Conservation (phyloP, 2,113 vertebrate species). For the Burhinus bistriatus region DNA sequence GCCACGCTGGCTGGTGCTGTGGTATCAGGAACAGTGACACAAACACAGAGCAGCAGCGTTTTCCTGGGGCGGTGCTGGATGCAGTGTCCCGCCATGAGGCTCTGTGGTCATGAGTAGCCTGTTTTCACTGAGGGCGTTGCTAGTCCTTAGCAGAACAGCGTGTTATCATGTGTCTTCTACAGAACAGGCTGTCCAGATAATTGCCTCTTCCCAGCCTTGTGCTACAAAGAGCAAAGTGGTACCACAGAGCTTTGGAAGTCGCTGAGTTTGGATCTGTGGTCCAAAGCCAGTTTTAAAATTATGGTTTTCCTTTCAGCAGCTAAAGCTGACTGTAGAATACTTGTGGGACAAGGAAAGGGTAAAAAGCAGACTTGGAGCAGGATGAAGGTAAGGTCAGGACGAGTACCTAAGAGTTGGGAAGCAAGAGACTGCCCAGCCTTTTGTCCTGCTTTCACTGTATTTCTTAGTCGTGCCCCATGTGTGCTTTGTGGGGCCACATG, state of each 20-base stretch:
- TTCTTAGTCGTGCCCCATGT: background rate
- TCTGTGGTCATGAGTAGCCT: background rate
- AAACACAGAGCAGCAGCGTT: background rate
- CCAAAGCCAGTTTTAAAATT: slow-evolving; percentile 5
- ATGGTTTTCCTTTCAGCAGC: background rate
- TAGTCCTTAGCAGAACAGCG: background rate
- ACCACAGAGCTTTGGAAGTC: background rate
- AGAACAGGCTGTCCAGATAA: background rate
- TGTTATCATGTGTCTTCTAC: background rate
- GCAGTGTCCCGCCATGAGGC: background rate
- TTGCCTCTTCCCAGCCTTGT: background rate
- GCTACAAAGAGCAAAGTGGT: background rate
- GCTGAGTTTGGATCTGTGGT: background rate
- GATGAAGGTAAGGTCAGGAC: background rate
- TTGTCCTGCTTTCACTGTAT: background rate
- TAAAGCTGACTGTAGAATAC: background rate
- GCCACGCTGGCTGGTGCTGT: background rate
- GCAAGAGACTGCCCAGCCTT: background rate
- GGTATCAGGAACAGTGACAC: background rate
- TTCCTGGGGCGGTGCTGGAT: background rate
- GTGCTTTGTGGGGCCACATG: background rate
- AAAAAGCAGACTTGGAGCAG: background rate
- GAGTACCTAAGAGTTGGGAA: background rate
- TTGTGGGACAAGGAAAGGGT: background rate
- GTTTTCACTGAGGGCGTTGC: background rate